Base-by-base conservation (phyloP, 2,113 vertebrate genomes). In the Percina caprodes region DNA sequence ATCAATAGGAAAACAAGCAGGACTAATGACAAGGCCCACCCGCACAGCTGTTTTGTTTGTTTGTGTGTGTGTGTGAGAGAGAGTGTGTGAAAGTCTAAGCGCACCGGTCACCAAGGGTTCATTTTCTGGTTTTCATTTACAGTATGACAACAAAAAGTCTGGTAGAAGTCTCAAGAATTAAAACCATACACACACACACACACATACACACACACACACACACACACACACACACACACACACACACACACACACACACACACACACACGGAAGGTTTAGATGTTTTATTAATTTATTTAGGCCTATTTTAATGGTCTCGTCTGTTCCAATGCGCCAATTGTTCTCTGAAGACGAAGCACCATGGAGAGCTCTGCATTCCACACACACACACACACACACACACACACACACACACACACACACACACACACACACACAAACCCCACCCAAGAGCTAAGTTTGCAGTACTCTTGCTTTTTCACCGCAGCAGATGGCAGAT, bases 1-100 rank as follows among this genome's bases (percentile, higher is more conserved):
- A 90, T 92, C 87, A 89, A 92, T 92, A 91, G 84, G 84, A 81
- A 93, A 93, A 92, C 86, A 91, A 90, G 85, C 80, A 87, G 81
- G 88, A 84, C 84, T 89, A 84, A 92, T 88, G 85, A 91, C 84
- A 79, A 84, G 92, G 87, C 91, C 88, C 89, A 91, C 94, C 89
- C 82, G 62, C 87, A 93, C 91, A 91, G 84, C 86, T 91, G 89
- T 89, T 91, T 80, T 78, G 69, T 87, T 42, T 84, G 75, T 91
- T 26, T 56, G 48, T 30, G 30, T 30, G 30, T 30, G 30, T 30
- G 30, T 30, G 30, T 30, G 30, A 30, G 30, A 30, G 30, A 30
- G 30, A 30, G 45, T 46, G 45, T 46, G 55, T 82, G 72, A 69
- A 82, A 69, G 66, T 83, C 56, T 39, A 18, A 78, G 30, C 30